Conservation (phyloP, 23 tunicate species). For the Botrylloides violaceus region DNA sequence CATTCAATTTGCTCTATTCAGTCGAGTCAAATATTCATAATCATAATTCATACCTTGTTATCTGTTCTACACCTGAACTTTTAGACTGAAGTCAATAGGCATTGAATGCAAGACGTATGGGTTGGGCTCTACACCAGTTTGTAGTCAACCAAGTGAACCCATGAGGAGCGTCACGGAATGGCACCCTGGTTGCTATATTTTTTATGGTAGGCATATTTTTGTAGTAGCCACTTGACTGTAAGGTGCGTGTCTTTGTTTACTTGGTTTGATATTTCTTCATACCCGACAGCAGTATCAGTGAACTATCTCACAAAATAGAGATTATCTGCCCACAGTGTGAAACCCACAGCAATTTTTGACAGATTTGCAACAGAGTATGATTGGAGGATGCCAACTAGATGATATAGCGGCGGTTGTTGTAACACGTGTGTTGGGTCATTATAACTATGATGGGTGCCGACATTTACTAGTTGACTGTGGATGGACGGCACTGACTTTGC, state of each 20-base stretch:
- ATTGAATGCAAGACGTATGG: constrained; percentile 59
- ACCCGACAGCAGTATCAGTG: too few relatives aligned
- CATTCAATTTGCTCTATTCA: too few relatives aligned
- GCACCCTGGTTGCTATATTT: constrained; percentile 87
- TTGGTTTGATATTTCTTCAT: too few relatives aligned
- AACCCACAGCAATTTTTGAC: too few relatives aligned
- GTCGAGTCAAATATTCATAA: too few relatives aligned
- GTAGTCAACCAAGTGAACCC: constrained; percentile 50
- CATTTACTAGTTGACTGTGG: constrained; percentile 74
- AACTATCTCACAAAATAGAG: too few relatives aligned
- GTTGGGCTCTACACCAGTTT: constrained; percentile 73
- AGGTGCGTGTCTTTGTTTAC: too few relatives aligned
- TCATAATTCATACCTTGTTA: too few relatives aligned
- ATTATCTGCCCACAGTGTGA: too few relatives aligned
- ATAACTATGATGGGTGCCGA: constrained; percentile 10
- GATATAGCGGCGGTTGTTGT: constrained; percentile 66
- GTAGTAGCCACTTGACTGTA: too few relatives aligned
- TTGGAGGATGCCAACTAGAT: constrained; percentile 38
- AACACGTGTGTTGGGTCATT: constrained; percentile 63
- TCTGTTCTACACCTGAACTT: too few relatives aligned
- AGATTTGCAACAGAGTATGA: constrained; percentile 33
- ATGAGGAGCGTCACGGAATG: constrained; percentile 69
- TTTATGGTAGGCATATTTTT: constrained; percentile 58
- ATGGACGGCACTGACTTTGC: constrained; percentile 62
- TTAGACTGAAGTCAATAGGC: constrained; percentile 28